Base-by-base conservation (phyloP, 1,140 invertebrate genomes). In the Sinonovacula constricta region DNA sequence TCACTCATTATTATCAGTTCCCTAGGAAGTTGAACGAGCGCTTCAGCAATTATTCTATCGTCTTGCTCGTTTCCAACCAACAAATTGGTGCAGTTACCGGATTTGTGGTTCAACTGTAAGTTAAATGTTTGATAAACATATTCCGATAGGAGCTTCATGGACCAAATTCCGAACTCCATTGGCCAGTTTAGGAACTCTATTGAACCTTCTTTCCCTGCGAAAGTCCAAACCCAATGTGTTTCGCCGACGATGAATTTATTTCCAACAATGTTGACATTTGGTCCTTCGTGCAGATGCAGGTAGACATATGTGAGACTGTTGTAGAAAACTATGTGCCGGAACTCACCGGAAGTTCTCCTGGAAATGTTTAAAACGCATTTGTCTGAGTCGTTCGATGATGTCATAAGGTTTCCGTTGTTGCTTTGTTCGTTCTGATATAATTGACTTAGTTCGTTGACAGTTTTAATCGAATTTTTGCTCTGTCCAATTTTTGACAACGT, bases 121-220 rank as follows among this genome's bases (percentile, higher is more conserved):
- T 53, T 26, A 57, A 36, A 49, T 62, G 26, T 2, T n/a, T 36
- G 2, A 34, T 51, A 54, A 18, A 70, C 66, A n/a, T 36, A 62
- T 14, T 28, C 34, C 18, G 31, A 26, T 24, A 78, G 34, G 18
- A 78, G 10, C 3, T 54, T 65, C 56, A 78, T 51, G 10, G 75
- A 78, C 75, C 75, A 78, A 22, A 78, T 78, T 15, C 66, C 66
- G 39, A 69, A 78, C 54, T 78, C 75, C 5, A 69, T 54, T 2
- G 75, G 75, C 75, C 75, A 78, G 0, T 56, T 68, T 28, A 78
- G 28, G 31, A 62, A 62, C 31, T 70, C 56, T 0, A 62, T 22
- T 5, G 53, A 51, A 0, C 66, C 75, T 18, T 69, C 45, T 33
- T 69, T 69, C 1, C 75, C 75, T 22, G 33, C 68, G 28, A 53